phyloP scores from a whole-genome alignment of 2,888 invertebrate species.

The Bellardia pandia region DNA sequence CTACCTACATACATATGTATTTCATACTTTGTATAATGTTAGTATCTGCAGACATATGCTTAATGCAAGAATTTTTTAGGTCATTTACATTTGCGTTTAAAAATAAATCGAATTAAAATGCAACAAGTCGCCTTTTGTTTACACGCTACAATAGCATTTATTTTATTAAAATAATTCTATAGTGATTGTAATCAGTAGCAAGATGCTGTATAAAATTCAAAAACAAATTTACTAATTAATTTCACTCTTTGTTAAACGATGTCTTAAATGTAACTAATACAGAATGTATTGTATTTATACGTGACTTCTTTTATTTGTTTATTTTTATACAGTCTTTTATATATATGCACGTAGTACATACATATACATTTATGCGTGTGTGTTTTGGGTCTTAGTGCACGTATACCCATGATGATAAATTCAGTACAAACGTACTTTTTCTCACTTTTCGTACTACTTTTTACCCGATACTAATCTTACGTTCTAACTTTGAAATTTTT shows the following conservation, averaged over 20 bases:
- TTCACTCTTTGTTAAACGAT: constrained; percentile 36
- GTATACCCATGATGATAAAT: no score
- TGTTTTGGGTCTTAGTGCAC: background rate
- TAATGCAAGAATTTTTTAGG: constrained; percentile 29
- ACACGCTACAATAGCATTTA: background rate
- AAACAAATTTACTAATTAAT: constrained; percentile 1
- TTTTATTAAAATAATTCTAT: no score
- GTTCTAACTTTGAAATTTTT: no score
- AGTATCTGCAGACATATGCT: background rate
- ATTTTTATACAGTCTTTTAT: constrained; percentile 14
- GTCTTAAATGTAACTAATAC: constrained; percentile 44
- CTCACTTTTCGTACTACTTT: no score
- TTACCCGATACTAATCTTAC: no score
- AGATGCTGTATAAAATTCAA: background rate
- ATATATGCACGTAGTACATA: no score
- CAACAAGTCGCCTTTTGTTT: constrained; percentile 32
- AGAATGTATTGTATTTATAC: constrained; percentile 8
- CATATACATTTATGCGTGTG: background rate
- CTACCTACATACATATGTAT: constrained; percentile 3
- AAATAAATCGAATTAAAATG: constrained; percentile 31
- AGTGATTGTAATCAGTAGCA: background rate
- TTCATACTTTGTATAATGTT: background rate
- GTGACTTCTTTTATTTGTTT: constrained; percentile 47
- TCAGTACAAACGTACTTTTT: no score
- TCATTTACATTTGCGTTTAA: constrained; percentile 48